These are phyloP conservation scores for Maniola hyperantus DNA, from an alignment of 2,888 invertebrate species.

Conservation along the genomic window DNA sequence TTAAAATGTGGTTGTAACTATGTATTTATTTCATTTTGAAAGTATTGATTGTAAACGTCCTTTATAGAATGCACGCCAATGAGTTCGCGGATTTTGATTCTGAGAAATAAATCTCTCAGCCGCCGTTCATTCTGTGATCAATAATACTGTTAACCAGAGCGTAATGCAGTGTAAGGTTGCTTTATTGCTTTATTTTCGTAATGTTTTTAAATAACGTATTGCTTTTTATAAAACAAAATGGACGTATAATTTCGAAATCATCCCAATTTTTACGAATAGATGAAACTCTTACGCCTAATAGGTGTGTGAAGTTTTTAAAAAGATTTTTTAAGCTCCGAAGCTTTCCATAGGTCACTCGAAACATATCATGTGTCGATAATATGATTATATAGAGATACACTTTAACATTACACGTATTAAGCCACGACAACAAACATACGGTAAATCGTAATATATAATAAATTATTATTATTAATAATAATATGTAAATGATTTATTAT, in stretches of 20 bases:
- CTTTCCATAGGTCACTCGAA: slow-evolving; percentile 30
- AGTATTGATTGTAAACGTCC: neutral
- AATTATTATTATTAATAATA: slow-evolving; percentile 20
- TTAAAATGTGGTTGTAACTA: neutral
- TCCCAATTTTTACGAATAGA: slow-evolving; percentile 56
- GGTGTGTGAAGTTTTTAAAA: slow-evolving; percentile 53
- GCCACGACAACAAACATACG: slow-evolving; percentile 66
- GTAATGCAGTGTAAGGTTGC: slow-evolving; percentile 49
- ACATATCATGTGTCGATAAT: slow-evolving; percentile 32
- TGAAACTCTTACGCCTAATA: slow-evolving; percentile 68
- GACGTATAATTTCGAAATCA: slow-evolving; percentile 65
- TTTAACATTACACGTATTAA: slow-evolving; percentile 48
- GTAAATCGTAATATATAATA: slow-evolving; percentile 45
- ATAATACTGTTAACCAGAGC: slow-evolving; percentile 58
- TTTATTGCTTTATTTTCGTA: slow-evolving; percentile 66
- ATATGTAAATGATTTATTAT: slow-evolving; percentile 68
- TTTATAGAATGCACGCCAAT: neutral
- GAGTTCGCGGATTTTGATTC: slow-evolving; percentile 22
- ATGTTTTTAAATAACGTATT: slow-evolving; percentile 55
- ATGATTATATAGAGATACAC: slow-evolving; percentile 38
- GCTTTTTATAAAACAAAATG: slow-evolving; percentile 63
- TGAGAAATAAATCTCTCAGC: slow-evolving; percentile 45
- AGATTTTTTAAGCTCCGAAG: slow-evolving; percentile 42
- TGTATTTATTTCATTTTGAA: neutral
- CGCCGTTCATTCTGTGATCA: slow-evolving; percentile 44